Base-by-base conservation (phyloP, 2,797 vertebrate genomes). In the Xenopus petersii region DNA sequence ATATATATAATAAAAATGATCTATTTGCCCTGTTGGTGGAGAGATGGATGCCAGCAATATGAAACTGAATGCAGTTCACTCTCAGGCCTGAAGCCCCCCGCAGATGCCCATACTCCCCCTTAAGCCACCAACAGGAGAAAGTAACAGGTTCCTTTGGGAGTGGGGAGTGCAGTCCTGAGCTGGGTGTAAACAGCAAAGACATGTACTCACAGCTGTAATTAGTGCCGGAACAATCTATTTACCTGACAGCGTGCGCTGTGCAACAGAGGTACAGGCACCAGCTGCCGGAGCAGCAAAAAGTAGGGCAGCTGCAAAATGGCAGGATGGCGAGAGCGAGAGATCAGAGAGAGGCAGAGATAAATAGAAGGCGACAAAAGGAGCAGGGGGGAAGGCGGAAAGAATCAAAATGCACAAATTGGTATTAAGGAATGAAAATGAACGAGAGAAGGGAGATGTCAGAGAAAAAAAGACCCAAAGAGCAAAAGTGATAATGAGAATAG, bases 141-240 rank as follows among this genome's bases (percentile, higher is more conserved):
- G 61, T 64, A 64, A 75, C 67, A 61, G 47, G 64, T 71, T 71
- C 75, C 69, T 68, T 49, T 16, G 48, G 68, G 73, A 42, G 4
- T 42, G 47, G 48, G 49, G 15, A 10, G 49, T 51, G 15, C 11
- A 54, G 49, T 15, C 6, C 17, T 42, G 30, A 65, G 74, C 58
- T 59, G 26, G 68, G 69, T 72, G 75, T 71, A 77, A 71, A 77
- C 68, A 67, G 30, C 69, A 61, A 47, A n/a, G 47, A 77, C 69
- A 55, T 66, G 63, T 67, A 77, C 46, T 77, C 69, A 77, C 75
- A 67, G 58, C 75, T 72, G 75, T 77, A 72, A 77, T 77, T 71
- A 77, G 56, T 62, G 47, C 63, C n/a, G 64, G 13, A 67, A 71
- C 64, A 77, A 77, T 77, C 69, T 48, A 67, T 77, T 77, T 67